Conservation (phyloP, 2,888 invertebrate genomes). For the Furcula furcula region DNA sequence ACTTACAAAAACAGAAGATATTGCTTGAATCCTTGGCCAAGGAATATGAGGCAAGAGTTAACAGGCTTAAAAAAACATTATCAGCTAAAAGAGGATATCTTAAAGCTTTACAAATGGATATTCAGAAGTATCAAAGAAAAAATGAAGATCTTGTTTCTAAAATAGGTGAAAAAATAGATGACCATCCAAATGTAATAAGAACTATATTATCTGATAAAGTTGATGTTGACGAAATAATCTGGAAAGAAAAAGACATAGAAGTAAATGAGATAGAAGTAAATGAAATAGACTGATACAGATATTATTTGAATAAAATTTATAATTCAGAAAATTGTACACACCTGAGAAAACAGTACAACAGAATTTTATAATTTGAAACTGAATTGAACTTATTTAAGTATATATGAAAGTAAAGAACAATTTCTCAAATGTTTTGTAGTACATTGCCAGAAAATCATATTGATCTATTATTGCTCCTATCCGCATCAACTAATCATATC, state of each 20-base stretch:
- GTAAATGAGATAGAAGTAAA: slow-evolving; percentile 51
- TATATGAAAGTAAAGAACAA: slow-evolving; percentile 70
- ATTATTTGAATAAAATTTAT: slow-evolving; percentile 76
- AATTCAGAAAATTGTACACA: slow-evolving; percentile 81
- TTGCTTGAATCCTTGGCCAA: slow-evolving; percentile 59
- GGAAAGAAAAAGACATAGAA: slow-evolving; percentile 53
- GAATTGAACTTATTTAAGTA: slow-evolving; percentile 61
- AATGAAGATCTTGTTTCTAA: slow-evolving; percentile 58
- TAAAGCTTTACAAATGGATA: slow-evolving; percentile 67
- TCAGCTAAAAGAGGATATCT: slow-evolving; percentile 67
- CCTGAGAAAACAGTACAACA: slow-evolving; percentile 77
- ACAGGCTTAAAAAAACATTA: slow-evolving; percentile 56
- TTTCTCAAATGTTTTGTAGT: slow-evolving; percentile 54
- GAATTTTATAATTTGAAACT: slow-evolving; percentile 65
- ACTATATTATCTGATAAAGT: slow-evolving; percentile 33
- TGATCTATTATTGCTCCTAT: slow-evolving; percentile 58
- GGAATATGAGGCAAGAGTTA: slow-evolving; percentile 64
- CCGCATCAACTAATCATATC: slow-evolving; percentile 48
- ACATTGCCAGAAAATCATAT: slow-evolving; percentile 54
- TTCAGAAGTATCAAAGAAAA: slow-evolving; percentile 69
- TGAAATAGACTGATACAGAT: slow-evolving; percentile 50
- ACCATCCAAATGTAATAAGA: slow-evolving; percentile 46
- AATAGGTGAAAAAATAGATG: slow-evolving; percentile 55
- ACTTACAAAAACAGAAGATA: slow-evolving; percentile 61
- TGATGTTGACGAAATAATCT: slow-evolving; percentile 44